Evolutionary conservation across 2,797 vertebrate genomes (phyloP).

Genomic region (Adrianichthys oophorus): DNA sequence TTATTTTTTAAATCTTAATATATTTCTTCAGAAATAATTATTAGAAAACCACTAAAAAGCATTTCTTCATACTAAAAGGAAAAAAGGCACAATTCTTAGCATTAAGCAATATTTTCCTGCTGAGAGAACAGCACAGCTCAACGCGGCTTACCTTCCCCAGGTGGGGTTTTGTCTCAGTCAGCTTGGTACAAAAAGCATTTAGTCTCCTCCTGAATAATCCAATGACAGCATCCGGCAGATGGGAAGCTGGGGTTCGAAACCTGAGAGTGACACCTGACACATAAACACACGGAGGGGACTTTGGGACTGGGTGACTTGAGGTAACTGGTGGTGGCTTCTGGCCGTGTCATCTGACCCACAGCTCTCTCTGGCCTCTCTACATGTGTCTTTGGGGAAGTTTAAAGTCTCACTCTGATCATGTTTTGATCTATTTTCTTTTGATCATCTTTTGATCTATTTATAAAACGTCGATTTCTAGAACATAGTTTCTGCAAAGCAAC

Average conservation of each 20-base stretch:
- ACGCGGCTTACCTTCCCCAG: constrained; percentile 51
- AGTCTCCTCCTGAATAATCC: constrained; percentile 81
- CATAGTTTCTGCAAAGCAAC: too few relatives aligned
- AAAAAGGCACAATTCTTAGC: constrained; percentile 5
- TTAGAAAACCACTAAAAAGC: neutral
- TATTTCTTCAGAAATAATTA: too few relatives aligned
- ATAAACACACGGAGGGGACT: constrained; percentile 42
- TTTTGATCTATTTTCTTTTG: too few relatives aligned
- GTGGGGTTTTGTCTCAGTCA: constrained; percentile 74
- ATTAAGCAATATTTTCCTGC: constrained; percentile 26
- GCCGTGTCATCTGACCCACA: constrained; percentile 64
- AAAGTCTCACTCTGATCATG: neutral
- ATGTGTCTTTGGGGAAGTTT: constrained; percentile 23
- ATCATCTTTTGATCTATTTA: too few relatives aligned
- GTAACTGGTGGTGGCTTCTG: constrained; percentile 50
- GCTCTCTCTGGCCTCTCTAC: constrained; percentile 31
- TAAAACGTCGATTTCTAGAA: too few relatives aligned
- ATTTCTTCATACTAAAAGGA: constrained; percentile 1
- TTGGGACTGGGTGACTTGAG: constrained; percentile 56
- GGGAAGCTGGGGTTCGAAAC: constrained; percentile 69
- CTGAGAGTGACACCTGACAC: constrained; percentile 76
- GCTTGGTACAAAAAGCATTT: constrained; percentile 77
- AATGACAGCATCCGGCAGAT: constrained; percentile 74
- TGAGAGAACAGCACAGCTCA: constrained; percentile 19
- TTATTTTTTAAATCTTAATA: too few relatives aligned